Percentiles rank a stretch among this genome's conserved stretches.
Conservation (phyloP, 2,113 vertebrate genomes). For the Pomatorhinus ruficollis region DNA sequence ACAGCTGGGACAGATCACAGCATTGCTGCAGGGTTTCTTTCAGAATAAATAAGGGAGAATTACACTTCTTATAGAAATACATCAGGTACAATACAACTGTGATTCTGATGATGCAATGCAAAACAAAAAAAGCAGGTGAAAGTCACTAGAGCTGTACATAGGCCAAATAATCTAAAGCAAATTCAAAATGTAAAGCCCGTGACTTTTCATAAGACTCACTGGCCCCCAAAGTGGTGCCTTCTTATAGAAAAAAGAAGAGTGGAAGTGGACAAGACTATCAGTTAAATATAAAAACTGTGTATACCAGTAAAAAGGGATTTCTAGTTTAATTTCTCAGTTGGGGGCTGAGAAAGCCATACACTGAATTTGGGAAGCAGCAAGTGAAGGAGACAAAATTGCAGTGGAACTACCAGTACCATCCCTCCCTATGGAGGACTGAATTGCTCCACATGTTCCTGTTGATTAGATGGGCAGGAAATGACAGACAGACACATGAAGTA, state of each 20-base stretch:
- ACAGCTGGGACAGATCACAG: constrained; percentile 84
- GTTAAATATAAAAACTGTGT: background rate
- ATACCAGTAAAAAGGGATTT: background rate
- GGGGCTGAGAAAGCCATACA: background rate
- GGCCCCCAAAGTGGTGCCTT: background rate
- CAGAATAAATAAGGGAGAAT: constrained; percentile 20
- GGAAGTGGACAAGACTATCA: background rate
- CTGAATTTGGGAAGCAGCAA: background rate
- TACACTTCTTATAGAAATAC: background rate
- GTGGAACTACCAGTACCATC: background rate
- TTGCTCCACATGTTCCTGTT: background rate
- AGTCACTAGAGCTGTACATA: background rate
- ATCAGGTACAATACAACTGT: background rate
- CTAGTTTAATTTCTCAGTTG: background rate
- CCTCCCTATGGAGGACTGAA: background rate
- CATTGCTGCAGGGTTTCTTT: constrained; percentile 85
- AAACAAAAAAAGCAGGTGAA: constrained; percentile 27
- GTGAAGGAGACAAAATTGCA: background rate
- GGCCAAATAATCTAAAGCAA: background rate
- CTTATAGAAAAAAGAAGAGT: background rate
- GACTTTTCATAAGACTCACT: background rate
- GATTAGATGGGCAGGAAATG: background rate
- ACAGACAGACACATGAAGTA: background rate
- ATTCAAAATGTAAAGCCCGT: background rate
- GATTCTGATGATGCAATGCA: constrained; percentile 14